Evolutionary conservation across 1,140 invertebrate species (phyloP).

Genomic region (Eumeta japonica): DNA sequence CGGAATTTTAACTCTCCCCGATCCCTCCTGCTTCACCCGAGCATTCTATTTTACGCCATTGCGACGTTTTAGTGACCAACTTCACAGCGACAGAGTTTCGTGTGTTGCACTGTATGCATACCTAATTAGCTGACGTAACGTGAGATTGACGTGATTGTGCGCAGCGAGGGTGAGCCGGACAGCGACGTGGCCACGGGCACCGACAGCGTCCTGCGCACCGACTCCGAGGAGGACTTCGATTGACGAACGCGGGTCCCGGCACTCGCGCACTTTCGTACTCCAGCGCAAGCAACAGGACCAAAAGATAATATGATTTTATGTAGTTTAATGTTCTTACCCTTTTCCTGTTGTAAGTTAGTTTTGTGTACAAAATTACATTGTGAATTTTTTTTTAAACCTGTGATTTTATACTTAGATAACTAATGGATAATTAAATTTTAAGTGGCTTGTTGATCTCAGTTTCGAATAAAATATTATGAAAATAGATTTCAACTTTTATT

Average conservation of each 20-base stretch:
- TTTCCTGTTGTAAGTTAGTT: too few species aligned
- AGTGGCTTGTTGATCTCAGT: constrained; percentile 50
- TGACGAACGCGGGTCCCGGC: background rate
- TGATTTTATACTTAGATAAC: too few species aligned
- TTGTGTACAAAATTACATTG: background rate
- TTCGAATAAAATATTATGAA: constrained; percentile 42
- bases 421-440: constrained; percentile 34
- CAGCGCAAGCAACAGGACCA: too few species aligned
- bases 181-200: constrained; percentile 41
- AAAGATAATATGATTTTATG: too few species aligned
- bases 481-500: too few species aligned
- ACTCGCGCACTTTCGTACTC: too few species aligned
- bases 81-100: background rate
- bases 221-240: constrained; percentile 50
- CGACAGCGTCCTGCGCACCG: constrained; percentile 45
- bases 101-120: background rate
- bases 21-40: too few species aligned
- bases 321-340: too few species aligned
- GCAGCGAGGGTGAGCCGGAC: constrained; percentile 32
- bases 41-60: too few species aligned
- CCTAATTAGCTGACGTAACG: background rate
- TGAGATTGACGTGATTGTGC: background rate
- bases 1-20: too few species aligned
- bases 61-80: background rate
- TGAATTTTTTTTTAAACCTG: too few species aligned